These are phyloP conservation scores for Mythimna loreyi DNA, from an alignment of 2,888 invertebrate genomes.

Conservation along the genomic window DNA sequence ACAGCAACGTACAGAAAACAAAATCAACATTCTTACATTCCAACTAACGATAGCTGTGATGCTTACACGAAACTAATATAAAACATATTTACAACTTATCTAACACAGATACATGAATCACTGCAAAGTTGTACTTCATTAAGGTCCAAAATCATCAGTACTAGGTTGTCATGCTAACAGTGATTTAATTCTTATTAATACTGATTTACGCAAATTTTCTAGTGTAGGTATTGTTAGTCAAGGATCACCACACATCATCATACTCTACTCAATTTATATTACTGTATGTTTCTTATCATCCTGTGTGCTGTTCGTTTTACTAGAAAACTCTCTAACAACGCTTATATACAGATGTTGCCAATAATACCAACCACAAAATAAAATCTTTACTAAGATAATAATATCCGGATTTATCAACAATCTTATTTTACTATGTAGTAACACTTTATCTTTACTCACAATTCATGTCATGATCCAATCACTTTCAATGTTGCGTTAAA, in stretches of 20 bases:
- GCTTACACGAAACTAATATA: conserved; percentile 69
- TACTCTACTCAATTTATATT: conserved; percentile 49
- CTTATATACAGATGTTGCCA: conserved; percentile 64
- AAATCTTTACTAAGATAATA: conserved; percentile 76
- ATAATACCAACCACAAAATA: conserved; percentile 79
- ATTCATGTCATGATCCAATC: conserved; percentile 79
- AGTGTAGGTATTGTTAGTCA: conserved; percentile 24
- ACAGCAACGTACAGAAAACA: conserved; percentile 56
- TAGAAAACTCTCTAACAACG: conserved; percentile 64
- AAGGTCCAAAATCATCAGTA: conserved; percentile 49
- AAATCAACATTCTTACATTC: conserved; percentile 55
- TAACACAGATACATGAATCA: conserved; percentile 73
- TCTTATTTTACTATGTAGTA: conserved; percentile 65
- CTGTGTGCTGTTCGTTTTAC: conserved; percentile 54
- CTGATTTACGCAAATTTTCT: conserved; percentile 69
- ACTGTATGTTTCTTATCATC: conserved; percentile 40
- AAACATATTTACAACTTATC: conserved; percentile 75
- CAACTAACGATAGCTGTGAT: conserved; percentile 71
- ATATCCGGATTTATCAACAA: conserved; percentile 71
- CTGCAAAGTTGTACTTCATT: conserved; percentile 64
- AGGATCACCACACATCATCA: conserved; percentile 30
- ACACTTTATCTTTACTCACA: conserved; percentile 72
- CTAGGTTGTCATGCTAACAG: conserved; percentile 59
- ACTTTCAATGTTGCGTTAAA: conserved; percentile 66
- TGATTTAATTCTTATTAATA: conserved; percentile 71